Base-by-base conservation (phyloP, 2,888 invertebrate species). In the Lepidonotus clava region DNA sequence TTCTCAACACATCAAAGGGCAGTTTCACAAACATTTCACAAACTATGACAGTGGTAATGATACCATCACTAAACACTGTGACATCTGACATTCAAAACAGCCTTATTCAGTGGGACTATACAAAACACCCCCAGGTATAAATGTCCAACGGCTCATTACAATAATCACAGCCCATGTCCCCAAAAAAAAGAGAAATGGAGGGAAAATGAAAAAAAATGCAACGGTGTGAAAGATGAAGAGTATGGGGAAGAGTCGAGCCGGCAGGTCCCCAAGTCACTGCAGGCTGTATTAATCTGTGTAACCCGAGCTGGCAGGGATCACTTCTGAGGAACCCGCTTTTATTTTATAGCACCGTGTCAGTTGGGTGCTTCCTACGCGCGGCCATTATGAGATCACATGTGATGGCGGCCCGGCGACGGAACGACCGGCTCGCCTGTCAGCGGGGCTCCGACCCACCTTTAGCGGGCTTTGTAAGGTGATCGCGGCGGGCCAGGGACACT, bases 401-500 rank as follows among this genome's bases (percentile, higher is more conserved):
- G 76, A 34, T 5, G 76, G 76, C 21, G 14, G 36, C 36, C 36
- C 38, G 40, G 38, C 40, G 76, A 11, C 24, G 28, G 38, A 76
- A 76, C 76, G 76, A 76, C 76, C 76, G 38, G 40, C 40, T 76
- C 76, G 76, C 76, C 76, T 76, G 76, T 76, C 76, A 40, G 76
- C 76, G 11, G 18, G 38, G 36, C n/a, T 28, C 24, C 34, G 38
- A n/a, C 76, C 21, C 21, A 76, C 76, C 76, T 76, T 40, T 40
- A 32, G 1, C 40, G 36, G 76, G 38, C 76, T 76, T 76, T 76
- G 76, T 76, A 76, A 76, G 76, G 24, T 38, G 76, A 76, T 24
- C 18, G 11, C 76, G 21, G 4, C 38, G 36, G 76, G 38, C 76
- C 40, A 76, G 76, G 28, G 40, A 40, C 76, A 76, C 76, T 76